These are phyloP conservation scores for Gyps fulvus DNA, from an alignment of 2,113 vertebrate genomes.

Conservation along the genomic window DNA sequence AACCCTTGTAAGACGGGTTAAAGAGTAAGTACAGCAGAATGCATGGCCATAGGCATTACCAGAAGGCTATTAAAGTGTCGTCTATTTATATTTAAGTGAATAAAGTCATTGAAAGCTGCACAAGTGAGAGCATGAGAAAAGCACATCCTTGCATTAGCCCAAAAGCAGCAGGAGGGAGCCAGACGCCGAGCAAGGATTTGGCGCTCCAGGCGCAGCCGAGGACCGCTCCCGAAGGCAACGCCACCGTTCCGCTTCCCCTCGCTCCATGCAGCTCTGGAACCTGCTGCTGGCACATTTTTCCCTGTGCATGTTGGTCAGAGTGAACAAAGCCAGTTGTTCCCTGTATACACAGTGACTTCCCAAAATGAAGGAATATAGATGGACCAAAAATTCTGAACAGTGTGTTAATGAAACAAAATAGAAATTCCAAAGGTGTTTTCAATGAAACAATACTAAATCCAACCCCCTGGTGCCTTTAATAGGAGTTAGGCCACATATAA, in stretches of 20 bases:
- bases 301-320: background rate
- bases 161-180: background rate
- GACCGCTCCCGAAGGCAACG: background rate
- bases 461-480: background rate
- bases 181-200: background rate
- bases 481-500: background rate
- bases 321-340: background rate
- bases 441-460: background rate
- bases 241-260: background rate
- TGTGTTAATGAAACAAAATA: background rate
- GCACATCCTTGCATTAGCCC: background rate
- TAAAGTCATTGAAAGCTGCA: background rate
- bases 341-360: background rate
- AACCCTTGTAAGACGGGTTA: background rate
- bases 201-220: fast-evolving
- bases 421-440: background rate
- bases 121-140: background rate
- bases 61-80: background rate
- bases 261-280: background rate
- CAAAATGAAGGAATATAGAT: fast-evolving
- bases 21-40: background rate
- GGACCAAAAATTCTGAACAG: background rate
- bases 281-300: background rate
- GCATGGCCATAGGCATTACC: background rate
- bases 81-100: background rate